A percentile compares a stretch with the other conserved stretches of the same genome.
phyloP scores from a whole-genome alignment of 2,797 vertebrate species.

The Tragelaphus eurycerus region DNA sequence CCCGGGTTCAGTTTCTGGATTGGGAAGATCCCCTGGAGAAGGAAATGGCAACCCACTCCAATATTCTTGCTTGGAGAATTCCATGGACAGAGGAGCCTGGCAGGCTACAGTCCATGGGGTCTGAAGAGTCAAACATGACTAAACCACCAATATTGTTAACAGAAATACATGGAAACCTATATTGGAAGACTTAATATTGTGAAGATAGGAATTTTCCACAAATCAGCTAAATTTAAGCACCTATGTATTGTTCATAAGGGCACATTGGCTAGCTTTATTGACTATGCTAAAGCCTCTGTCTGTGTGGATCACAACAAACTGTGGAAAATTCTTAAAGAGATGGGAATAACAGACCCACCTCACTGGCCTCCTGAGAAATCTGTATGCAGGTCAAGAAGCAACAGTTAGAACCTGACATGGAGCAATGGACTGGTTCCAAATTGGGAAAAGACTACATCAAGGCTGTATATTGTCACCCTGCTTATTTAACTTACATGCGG shows the following conservation, averaged over 20 bases:
- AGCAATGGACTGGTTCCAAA: neutral
- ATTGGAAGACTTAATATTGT: neutral
- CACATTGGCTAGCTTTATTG: neutral
- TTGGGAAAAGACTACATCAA: neutral
- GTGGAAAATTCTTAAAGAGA: neutral
- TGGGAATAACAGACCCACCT: neutral
- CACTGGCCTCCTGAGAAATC: neutral
- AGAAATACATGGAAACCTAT: neutral
- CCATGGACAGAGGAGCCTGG: neutral
- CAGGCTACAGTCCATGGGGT: neutral
- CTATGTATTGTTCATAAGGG: neutral
- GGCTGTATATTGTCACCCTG: neutral
- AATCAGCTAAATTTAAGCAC: neutral
- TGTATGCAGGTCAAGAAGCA: neutral
- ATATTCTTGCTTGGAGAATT: neutral
- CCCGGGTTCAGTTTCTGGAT: neutral
- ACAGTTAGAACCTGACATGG: neutral
- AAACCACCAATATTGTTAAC: neutral
- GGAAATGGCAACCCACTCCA: neutral
- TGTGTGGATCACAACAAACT: neutral
- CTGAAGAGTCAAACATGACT: neutral
- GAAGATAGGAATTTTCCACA: slow-evolving; percentile 7
- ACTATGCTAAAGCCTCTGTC: neutral
- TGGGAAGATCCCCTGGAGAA: neutral
- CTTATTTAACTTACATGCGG: neutral